Evolutionary conservation across 1,140 invertebrate species (phyloP).

Genomic region (Stratiolaelaps scimitus): DNA sequence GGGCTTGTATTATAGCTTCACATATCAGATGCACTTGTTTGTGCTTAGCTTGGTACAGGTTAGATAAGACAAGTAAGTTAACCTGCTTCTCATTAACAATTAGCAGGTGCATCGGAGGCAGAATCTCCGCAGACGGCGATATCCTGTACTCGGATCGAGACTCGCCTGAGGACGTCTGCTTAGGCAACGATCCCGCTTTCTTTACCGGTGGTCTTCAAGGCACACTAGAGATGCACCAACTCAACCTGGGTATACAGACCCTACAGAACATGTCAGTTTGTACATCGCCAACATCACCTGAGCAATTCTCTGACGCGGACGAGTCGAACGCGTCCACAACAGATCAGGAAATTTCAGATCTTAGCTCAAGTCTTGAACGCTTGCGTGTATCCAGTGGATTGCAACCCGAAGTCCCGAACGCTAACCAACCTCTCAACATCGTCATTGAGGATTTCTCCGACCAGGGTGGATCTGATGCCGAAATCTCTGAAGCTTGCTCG

Average conservation of each 20-base stretch:
- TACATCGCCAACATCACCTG: conserved; percentile 6
- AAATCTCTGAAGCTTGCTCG: conserved; percentile 27
- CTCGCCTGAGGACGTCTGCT: conserved; percentile 2
- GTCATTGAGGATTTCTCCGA: conserved; percentile 27
- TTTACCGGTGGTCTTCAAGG: too few species aligned
- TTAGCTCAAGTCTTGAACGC: conserved; percentile 23
- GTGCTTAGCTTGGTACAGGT: too few species aligned
- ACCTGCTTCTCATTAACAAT: neutral
- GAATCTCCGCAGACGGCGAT: conserved; percentile 19
- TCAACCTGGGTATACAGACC: too few species aligned
- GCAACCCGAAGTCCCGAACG: neutral
- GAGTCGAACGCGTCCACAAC: conserved; percentile 14
- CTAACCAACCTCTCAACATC: conserved; percentile 15
- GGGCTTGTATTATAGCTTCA: too few species aligned
- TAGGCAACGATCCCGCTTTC: neutral
- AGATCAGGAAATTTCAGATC: conserved; percentile 24
- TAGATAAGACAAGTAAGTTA: neutral
- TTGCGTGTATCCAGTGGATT: conserved; percentile 8
- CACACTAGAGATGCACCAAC: too few species aligned
- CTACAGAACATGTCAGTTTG: neutral
- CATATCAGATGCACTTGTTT: too few species aligned
- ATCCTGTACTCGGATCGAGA: conserved; percentile 22
- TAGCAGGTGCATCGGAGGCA: conserved; percentile 7
- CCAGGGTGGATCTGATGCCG: conserved; percentile 12
- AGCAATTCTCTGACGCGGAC: conserved; percentile 25